Base-by-base conservation (phyloP, 2,113 vertebrate genomes). In the Gobio gobio region DNA sequence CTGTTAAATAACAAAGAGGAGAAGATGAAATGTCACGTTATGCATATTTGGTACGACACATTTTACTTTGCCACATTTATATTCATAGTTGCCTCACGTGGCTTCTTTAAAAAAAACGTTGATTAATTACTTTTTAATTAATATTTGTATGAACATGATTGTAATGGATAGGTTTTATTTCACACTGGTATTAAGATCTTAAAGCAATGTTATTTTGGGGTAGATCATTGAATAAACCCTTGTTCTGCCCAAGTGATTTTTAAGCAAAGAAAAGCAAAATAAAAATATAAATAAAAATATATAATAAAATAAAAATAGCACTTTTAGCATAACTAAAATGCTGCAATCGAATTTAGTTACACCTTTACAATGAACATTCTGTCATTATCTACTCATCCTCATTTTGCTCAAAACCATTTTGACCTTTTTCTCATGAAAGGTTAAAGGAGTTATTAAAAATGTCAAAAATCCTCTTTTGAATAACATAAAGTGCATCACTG, bases 21-120 rank as follows among this genome's bases (percentile, higher is more conserved):
- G 49, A 84, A 81, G 36, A 49, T 36, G 70, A 88, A 86, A 86
- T 88, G 84, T 88, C 87, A 88, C 13, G 2, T 33, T 51, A 45
- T 79, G 84, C 54, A 61, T 88, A 85, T 78, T 76, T 85, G 51
- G 36, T 45, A 56, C 2, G 3, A 24, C 66, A 43, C 43, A n/a
- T 77, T 83, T 68, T 58, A 78, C 47, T 43, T 59, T 16, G 74
- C 40, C 36, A 63, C 49, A 33, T 82, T 88, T 70, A 70, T 56
- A 80, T 85, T 86, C 54, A 58, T 45, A 26, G 68, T 75, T 18
- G 26, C 10, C 12, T 87, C 56, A 13, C 45, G 26, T 80, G 74
- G 36, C 10, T 47, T 59, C 36, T 40, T 47, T 33, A 36, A 86
- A 51, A 74, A 70, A 72, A 78, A 26, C 1, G 64, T 73, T 70